Evolutionary conservation across 1,140 invertebrate genomes (phyloP), one percentile per base, ranked within the genome.

Genomic region (Pseudomyrmex pallidus): DNA sequence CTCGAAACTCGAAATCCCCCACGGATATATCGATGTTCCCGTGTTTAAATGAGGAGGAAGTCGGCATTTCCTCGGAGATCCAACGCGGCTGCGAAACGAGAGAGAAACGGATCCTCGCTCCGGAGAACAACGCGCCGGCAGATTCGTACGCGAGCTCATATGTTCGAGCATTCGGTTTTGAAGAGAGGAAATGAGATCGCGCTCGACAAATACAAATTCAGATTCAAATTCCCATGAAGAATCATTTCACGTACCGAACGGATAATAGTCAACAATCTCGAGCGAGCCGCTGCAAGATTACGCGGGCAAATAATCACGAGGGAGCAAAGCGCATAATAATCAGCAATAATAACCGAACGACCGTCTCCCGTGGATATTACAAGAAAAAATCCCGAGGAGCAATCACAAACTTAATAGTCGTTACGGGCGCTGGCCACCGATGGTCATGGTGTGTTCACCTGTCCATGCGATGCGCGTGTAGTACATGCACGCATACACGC

Each of bases 391-490:
- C 90, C 85, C 67, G 82, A 76, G 84, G 88, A 89, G 87, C 87
- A 91, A 92, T 92, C 91, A 83, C 50, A 70, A 57, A 70, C 50
- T 50, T 74, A 88, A 87, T 73, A 87, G 89, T 92, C 90, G 91
- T 94, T 91, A 91, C 91, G 89, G 77, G 87, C 82, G 70, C 84
- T 91, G 91, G 87, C 88, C 88, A 91, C 35, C 86, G 89, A 83
- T 89, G 89, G 90, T 91, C 88, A 86, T 87, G 88, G 77, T 83
- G 89, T 91, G 89, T 91, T 87, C 91, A 92, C 90, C 92, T 93
- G 92, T 91, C 90, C 77, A 48, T 76, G 64, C 25, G 46, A 20
- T 20, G 44, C 73, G 48, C 62, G 50, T 56, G 22, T 77, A 17
- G 5, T 57, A 3, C 63, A 67, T 46, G 82, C 63, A n/a, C 54